Evolutionary conservation across 2,113 vertebrate genomes (phyloP), one percentile per base, ranked within the genome.

Genomic region (Clarias gariepinus): DNA sequence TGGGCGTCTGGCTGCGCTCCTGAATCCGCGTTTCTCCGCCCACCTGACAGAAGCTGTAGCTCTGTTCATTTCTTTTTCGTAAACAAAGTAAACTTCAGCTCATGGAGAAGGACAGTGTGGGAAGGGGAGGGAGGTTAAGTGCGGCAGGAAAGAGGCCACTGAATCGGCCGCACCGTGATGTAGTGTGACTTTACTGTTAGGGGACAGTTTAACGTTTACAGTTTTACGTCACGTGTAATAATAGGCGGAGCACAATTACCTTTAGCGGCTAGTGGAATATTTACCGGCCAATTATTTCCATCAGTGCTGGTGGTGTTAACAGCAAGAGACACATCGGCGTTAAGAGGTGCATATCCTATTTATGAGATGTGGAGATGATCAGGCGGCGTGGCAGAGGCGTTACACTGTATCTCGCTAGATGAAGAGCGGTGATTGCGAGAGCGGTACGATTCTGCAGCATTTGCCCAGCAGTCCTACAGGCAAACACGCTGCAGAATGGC

Each of bases 391-490:
- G 33, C 21, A 23, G 61, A 6, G 28, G 18, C 15, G 36, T 28
- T 53, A 53, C 47, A 47, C 47, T 47, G 47, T 10, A 57, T 16
- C 57, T 18, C 25, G 28, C 74, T 28, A 58, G 82, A 84, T 78
- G 91, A 88, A 86, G 90, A 90, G 83, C 76, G 89, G 85, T 86
- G 90, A 90, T 91, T 86, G 82, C 88, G 84, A 92, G 87, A 92
- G 88, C 79, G 89, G 90, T 90, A 92, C 91, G 86, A 92, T 92
- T 92, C 91, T 87, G 90, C 90, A 92, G 91, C 91, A 92, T 92
- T 92, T 92, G 89, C 90, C 89, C 87, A 89, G 90, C 88, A 87
- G 89, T 89, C 85, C 85, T 84, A 89, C 87, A 88, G 88, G 90
- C 90, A 91, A 85, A 89, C 90, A 91, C 90, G 85, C 89, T 90